Evolutionary conservation across 1,140 invertebrate genomes (phyloP).

Genomic region (Drosophila mayri): DNA sequence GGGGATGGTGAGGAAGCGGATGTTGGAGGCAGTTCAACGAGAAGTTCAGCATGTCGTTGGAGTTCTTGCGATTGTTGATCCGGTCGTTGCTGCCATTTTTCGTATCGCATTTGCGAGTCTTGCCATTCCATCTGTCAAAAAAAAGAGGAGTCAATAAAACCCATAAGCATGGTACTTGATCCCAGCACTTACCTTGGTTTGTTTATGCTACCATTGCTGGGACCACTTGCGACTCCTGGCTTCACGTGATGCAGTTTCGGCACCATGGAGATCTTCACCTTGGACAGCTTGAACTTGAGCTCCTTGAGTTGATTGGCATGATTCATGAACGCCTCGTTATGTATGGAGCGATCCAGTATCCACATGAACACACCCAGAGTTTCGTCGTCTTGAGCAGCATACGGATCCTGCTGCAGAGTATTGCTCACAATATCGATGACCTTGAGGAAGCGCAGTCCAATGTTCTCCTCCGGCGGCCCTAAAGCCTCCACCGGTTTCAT

Average conservation of each 20-base stretch:
- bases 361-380: slow-evolving; percentile 73
- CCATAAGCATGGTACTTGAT: background rate
- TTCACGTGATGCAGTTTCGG: slow-evolving; percentile 80
- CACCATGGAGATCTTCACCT: slow-evolving; percentile 80
- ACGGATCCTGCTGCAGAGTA: slow-evolving; percentile 75
- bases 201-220: slow-evolving; percentile 64
- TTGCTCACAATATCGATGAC: slow-evolving; percentile 84
- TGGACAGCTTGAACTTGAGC: slow-evolving; percentile 80
- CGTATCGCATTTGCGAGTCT: slow-evolving; percentile 76
- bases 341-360: slow-evolving; percentile 81
- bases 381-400: slow-evolving; percentile 75
- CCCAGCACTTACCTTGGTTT: slow-evolving; percentile 65
- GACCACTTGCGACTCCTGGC: slow-evolving; percentile 30
- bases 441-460: slow-evolving; percentile 83
- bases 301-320: slow-evolving; percentile 83
- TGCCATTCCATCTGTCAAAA: slow-evolving; percentile 72
- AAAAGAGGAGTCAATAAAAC: background rate
- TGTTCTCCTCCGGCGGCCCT: slow-evolving; percentile 70
- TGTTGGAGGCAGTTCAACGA: slow-evolving; percentile 67
- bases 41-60: slow-evolving; percentile 81
- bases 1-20: slow-evolving; percentile 66
- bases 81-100: slow-evolving; percentile 82
- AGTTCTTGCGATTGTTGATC: slow-evolving; percentile 83
- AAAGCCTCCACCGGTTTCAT: slow-evolving; percentile 85
- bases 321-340: slow-evolving; percentile 83